Percentiles rank a stretch among this genome's conserved stretches.
phyloP scores from a whole-genome alignment of 92 coral and sea anemone species.

The Palythoa caribaeorum region DNA sequence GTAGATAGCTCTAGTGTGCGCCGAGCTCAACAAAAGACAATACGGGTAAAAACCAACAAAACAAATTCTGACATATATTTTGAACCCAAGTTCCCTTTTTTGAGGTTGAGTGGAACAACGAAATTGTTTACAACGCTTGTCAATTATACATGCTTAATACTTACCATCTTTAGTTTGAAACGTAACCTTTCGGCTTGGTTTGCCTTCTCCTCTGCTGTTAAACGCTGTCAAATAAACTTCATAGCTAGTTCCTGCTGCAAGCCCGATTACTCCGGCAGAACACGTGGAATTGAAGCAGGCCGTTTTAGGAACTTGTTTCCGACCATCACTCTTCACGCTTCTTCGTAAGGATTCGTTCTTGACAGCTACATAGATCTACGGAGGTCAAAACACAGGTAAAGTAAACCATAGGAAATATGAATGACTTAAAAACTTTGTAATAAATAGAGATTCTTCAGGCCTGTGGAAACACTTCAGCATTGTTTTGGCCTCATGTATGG shows the following conservation, averaged over 20 bases:
- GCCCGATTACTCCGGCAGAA: background rate
- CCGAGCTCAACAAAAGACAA: too few relatives aligned
- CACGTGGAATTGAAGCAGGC: background rate
- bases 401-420: background rate
- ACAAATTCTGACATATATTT: too few relatives aligned
- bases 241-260: background rate
- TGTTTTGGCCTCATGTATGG: too few relatives aligned
- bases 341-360: background rate
- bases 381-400: background rate
- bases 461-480: too few relatives aligned
- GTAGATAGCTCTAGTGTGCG: too few relatives aligned
- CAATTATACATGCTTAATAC: background rate
- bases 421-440: too few relatives aligned
- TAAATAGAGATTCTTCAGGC: too few relatives aligned
- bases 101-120: too few relatives aligned
- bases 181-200: background rate
- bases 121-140: too few relatives aligned
- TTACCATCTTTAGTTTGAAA: background rate
- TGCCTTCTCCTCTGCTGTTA: background rate
- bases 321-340: background rate
- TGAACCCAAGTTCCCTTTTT: too few relatives aligned
- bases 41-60: too few relatives aligned
- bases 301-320: background rate
- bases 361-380: background rate
- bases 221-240: background rate